Percentiles rank a stretch among this genome's conserved stretches.
Conservation (phyloP, 2,113 vertebrate species). For the Takifugu bimaculatus region DNA sequence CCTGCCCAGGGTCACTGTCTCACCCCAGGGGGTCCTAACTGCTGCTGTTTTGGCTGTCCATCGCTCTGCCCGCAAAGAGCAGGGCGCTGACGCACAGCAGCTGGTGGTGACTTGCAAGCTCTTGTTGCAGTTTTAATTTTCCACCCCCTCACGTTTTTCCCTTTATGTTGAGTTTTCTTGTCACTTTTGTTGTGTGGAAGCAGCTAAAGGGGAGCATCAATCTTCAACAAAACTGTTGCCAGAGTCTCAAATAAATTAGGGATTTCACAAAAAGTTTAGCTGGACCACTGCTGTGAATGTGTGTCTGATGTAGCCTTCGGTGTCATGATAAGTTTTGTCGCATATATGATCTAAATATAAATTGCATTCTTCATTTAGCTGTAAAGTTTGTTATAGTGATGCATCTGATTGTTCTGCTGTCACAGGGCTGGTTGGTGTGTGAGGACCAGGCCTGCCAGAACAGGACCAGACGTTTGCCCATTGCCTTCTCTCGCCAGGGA, state of each 20-base stretch:
- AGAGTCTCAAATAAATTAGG: too few relatives aligned
- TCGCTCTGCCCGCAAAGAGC: slow-evolving; percentile 20
- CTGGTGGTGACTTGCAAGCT: slow-evolving; percentile 20
- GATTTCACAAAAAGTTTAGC: background rate
- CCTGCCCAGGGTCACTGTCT: slow-evolving; percentile 72
- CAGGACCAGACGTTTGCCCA: slow-evolving; percentile 83
- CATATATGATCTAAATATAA: too few relatives aligned
- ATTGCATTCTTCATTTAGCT: background rate
- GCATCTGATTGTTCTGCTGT: background rate
- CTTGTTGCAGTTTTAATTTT: background rate
- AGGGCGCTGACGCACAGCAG: slow-evolving; percentile 23
- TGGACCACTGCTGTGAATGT: slow-evolving; percentile 5
- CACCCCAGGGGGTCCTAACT: slow-evolving; percentile 56
- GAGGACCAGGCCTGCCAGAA: slow-evolving; percentile 90
- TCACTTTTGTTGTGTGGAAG: slow-evolving; percentile 18
- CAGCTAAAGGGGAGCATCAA: slow-evolving; percentile 38
- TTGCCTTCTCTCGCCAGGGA: slow-evolving; percentile 85
- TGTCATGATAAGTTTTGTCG: too few relatives aligned
- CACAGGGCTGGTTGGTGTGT: slow-evolving; percentile 91
- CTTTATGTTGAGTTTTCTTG: slow-evolving; percentile 1
- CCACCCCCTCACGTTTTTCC: background rate
- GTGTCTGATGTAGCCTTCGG: background rate
- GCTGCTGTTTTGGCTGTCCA: slow-evolving; percentile 58
- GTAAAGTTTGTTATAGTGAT: background rate
- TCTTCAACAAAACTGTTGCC: slow-evolving; percentile 29